phyloP scores from a whole-genome alignment of 2,888 invertebrate genomes.

The Dryobota labecula region DNA sequence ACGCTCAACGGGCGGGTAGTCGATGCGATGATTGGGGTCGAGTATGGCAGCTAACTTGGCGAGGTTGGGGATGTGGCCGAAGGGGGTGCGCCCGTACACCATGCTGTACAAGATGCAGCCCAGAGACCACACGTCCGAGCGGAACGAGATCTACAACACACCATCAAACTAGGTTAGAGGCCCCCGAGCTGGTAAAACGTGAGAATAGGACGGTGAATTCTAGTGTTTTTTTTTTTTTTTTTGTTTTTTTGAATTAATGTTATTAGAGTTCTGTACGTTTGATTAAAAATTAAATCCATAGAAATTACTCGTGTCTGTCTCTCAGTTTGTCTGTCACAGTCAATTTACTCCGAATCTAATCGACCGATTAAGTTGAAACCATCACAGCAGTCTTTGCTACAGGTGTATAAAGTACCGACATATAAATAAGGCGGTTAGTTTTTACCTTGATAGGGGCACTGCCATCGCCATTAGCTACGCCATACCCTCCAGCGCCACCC shows the following conservation, averaged over 20 bases:
- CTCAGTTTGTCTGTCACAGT: too few species aligned
- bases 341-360: too few species aligned
- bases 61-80: conserved; percentile 94
- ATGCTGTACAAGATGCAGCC: conserved; percentile 99
- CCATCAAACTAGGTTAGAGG: not conserved
- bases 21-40: conserved; percentile 93
- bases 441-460: conserved; percentile 83
- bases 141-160: conserved; percentile 94
- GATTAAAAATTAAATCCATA: too few species aligned
- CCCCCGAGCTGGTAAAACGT: not conserved
- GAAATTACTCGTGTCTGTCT: too few species aligned
- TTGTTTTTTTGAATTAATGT: too few species aligned
- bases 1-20: conserved; percentile 92
- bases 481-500: conserved; percentile 90
- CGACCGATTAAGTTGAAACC: too few species aligned
- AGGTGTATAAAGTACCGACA: not conserved
- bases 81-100: conserved; percentile 97
- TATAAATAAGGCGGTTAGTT: not conserved
- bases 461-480: conserved; percentile 77
- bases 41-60: conserved; percentile 95
- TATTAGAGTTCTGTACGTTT: too few species aligned
- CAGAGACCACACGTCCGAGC: conserved; percentile 99
- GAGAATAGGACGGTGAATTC: not conserved
- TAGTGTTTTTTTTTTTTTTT: too few species aligned
- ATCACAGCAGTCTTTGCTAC: not conserved